These are phyloP conservation scores for Agrochola lota DNA, from an alignment of 2,888 invertebrate genomes.

Conservation along the genomic window DNA sequence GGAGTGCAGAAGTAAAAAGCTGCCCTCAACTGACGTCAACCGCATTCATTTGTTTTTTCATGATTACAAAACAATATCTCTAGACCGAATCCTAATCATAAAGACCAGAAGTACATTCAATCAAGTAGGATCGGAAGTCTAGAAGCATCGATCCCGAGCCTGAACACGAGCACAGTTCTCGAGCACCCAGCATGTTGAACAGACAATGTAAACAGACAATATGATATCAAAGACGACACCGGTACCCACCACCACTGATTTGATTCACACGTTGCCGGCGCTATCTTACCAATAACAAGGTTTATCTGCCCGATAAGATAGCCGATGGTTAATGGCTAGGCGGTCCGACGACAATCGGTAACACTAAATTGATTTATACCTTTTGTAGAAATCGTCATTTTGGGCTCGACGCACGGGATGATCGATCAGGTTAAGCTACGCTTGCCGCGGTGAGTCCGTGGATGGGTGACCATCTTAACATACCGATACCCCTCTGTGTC, in stretches of 20 bases:
- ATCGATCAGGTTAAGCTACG: no score
- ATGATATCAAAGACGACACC: constrained; percentile 10
- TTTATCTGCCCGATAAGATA: constrained; percentile 46
- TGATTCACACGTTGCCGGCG: constrained; percentile 38
- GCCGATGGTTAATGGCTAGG: constrained; percentile 34
- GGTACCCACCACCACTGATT: constrained; percentile 35
- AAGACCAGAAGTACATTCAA: neutral
- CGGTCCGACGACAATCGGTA: constrained; percentile 19
- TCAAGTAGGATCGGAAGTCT: neutral
- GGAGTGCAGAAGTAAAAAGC: neutral
- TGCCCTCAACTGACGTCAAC: neutral
- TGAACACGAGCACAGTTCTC: constrained; percentile 1
- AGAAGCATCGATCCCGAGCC: neutral
- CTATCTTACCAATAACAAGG: constrained; percentile 26
- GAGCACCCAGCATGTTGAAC: constrained; percentile 1
- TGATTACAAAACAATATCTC: neutral
- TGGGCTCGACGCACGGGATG: neutral
- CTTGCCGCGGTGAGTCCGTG: no score
- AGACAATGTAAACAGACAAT: constrained; percentile 38
- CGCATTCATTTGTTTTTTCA: neutral
- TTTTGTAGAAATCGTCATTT: constrained; percentile 7
- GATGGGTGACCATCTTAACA: no score
- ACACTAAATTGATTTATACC: constrained; percentile 12
- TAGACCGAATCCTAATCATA: neutral
- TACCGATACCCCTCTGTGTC: no score